These are phyloP conservation scores for Glossophaga mutica DNA, from an alignment of 2,797 vertebrate genomes.

Conservation along the genomic window DNA sequence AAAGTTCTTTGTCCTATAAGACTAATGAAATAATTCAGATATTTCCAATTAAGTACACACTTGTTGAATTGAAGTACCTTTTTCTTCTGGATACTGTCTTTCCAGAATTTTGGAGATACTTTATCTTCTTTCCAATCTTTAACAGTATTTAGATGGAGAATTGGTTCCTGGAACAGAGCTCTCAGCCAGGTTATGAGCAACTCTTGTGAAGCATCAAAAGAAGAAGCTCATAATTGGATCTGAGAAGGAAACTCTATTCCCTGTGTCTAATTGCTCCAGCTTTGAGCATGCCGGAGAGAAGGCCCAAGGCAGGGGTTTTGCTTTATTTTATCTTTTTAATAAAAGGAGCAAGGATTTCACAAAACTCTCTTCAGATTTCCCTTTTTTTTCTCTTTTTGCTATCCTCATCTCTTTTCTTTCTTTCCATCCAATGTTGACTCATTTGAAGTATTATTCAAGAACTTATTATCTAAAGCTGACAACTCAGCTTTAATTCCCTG, in stretches of 20 bases:
- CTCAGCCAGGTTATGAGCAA: not conserved
- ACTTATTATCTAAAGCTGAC: not conserved
- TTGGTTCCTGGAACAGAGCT: not conserved
- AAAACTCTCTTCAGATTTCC: not conserved
- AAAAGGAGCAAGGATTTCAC: not conserved
- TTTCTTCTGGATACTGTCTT: not conserved
- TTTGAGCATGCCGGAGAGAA: not conserved
- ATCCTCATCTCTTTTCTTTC: not conserved
- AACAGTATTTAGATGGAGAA: not conserved
- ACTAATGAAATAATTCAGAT: not conserved
- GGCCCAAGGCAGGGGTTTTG: not conserved
- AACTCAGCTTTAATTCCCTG: not conserved
- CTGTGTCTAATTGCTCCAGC: not conserved
- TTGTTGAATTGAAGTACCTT: not conserved
- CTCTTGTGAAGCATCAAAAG: not conserved
- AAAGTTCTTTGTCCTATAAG: not conserved
- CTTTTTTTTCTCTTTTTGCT: not conserved
- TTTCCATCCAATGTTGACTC: not conserved
- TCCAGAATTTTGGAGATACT: not conserved
- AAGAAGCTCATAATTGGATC: not conserved
- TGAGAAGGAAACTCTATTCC: not conserved
- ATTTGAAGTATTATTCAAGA: constrained; percentile 6
- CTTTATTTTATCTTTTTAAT: not conserved
- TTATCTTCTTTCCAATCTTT: not conserved
- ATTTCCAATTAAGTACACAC: constrained; percentile 5